A percentile compares a stretch with the other conserved stretches of the same genome.
Evolutionary conservation across 1,140 invertebrate species (phyloP).

Genomic region (Medauroidea extradentata): DNA sequence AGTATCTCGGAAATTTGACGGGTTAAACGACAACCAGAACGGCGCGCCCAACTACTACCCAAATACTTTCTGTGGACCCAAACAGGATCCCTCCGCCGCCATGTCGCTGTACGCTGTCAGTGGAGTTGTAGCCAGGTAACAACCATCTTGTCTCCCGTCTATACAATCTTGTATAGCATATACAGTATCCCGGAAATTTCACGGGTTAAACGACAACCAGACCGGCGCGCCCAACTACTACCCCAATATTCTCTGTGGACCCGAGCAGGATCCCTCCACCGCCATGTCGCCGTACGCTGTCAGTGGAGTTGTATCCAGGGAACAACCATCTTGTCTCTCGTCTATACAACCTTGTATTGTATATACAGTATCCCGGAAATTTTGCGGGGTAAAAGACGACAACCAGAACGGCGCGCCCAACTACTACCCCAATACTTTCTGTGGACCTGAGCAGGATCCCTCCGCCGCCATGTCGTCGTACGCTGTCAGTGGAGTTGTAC

Average conservation of each 20-base stretch:
- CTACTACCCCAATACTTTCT: slow-evolving; percentile 63
- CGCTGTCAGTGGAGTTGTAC: slow-evolving; percentile 43
- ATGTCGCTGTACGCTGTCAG: slow-evolving; percentile 22
- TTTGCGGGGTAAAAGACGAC: slow-evolving; percentile 43
- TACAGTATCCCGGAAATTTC: slow-evolving; percentile 53
- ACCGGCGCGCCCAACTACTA: slow-evolving; percentile 58
- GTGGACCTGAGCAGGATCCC: slow-evolving; percentile 41
- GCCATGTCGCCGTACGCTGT: slow-evolving; percentile 21
- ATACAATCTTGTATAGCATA: too few species aligned
- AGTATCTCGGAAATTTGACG: slow-evolving; percentile 49
- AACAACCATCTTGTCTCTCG: too few species aligned
- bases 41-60: slow-evolving; percentile 61
- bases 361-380: too few species aligned
- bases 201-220: slow-evolving; percentile 29
- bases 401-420: slow-evolving; percentile 50
- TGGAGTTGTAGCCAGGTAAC: slow-evolving; percentile 45
- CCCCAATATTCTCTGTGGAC: slow-evolving; percentile 59
- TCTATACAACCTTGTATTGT: too few species aligned
- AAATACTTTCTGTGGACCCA: slow-evolving; percentile 56
- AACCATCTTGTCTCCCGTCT: too few species aligned
- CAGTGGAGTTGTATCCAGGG: slow-evolving; percentile 45
- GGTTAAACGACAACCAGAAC: slow-evolving; percentile 31
- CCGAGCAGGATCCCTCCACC: slow-evolving; percentile 27
- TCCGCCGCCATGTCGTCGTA: slow-evolving; percentile 17
- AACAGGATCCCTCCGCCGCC: slow-evolving; percentile 19